phyloP scores from a whole-genome alignment of 2,113 vertebrate genomes.

The Coptodon rendalli region DNA sequence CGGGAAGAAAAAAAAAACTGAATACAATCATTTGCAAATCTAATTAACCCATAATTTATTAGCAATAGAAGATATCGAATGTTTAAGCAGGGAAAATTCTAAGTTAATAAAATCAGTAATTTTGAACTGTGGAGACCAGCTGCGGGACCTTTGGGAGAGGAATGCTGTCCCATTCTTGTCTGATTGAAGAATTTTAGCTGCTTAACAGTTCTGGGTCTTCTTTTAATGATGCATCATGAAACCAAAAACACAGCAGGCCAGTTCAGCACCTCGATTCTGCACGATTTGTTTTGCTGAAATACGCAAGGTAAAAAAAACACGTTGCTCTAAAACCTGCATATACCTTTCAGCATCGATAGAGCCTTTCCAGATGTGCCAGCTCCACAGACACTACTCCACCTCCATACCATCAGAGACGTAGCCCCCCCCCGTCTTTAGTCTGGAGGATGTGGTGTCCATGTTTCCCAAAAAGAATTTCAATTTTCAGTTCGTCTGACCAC shows the following conservation, averaged over 20 bases:
- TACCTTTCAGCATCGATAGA: background rate
- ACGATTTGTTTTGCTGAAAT: background rate
- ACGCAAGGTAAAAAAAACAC: accelerated
- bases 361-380: background rate
- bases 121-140: background rate
- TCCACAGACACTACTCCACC: background rate
- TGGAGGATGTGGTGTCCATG: background rate
- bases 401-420: background rate
- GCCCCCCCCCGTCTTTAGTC: background rate
- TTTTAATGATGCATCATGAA: background rate
- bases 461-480: background rate
- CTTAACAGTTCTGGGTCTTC: background rate
- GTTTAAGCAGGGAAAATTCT: background rate
- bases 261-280: accelerated
- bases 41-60: background rate
- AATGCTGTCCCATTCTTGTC: background rate
- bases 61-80: accelerated
- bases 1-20: accelerated
- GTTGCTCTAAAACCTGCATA: accelerated
- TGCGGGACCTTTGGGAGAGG: background rate
- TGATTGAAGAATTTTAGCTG: background rate
- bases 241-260: background rate
- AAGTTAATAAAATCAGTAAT: accelerated
- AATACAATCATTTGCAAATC: accelerated
- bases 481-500: background rate